Evolutionary conservation across 2,888 invertebrate species (phyloP).

Genomic region (Pomacea canaliculata): DNA sequence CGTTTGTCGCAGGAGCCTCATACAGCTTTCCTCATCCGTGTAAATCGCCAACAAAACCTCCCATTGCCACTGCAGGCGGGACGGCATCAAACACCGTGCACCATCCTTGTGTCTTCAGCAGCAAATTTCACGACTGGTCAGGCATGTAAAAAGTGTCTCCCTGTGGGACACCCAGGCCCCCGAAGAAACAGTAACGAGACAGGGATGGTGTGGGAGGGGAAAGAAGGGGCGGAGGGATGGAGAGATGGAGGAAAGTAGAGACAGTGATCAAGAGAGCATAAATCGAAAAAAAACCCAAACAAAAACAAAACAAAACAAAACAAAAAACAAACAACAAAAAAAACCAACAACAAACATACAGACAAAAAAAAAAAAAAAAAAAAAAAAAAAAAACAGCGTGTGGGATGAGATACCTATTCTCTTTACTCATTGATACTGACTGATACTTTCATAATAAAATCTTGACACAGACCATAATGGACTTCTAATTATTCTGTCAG

Average conservation of each 20-base stretch:
- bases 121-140: constrained; percentile 7
- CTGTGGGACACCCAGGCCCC: neutral
- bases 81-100: neutral
- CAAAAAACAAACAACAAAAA: too few relatives aligned
- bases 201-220: neutral
- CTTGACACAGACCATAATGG: too few relatives aligned
- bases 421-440: too few relatives aligned
- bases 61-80: neutral
- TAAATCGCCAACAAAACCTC: neutral
- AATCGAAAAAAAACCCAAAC: neutral
- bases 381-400: neutral
- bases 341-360: constrained; percentile 5
- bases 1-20: neutral
- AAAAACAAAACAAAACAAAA: too few relatives aligned
- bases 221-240: neutral
- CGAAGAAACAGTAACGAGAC: neutral
- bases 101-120: neutral
- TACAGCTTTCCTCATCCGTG: neutral
- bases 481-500: too few relatives aligned
- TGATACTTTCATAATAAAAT: too few relatives aligned
- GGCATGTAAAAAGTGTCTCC: constrained; percentile 6
- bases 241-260: neutral
- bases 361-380: neutral
- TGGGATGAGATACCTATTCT: neutral
- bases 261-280: too few relatives aligned